Conservation (phyloP, 2,888 invertebrate species). For the Megastigmus dorsalis region DNA sequence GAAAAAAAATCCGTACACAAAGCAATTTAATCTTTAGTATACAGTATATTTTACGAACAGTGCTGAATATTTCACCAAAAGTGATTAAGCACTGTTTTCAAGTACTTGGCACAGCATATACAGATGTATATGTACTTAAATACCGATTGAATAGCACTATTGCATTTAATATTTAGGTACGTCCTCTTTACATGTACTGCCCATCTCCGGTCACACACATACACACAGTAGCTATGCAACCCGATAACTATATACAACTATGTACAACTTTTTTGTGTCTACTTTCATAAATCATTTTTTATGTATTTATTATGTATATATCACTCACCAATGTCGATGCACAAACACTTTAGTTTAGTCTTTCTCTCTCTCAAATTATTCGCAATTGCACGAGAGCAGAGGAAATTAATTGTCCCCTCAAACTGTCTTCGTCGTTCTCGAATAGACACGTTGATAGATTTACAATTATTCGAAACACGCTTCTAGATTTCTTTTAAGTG, state of each 20-base stretch:
- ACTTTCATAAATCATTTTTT: constrained; percentile 53
- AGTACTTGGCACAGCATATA: too few relatives aligned
- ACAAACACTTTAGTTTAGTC: constrained; percentile 43
- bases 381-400: not conserved
- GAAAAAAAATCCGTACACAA: too few relatives aligned
- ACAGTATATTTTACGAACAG: too few relatives aligned
- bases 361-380: constrained; percentile 42
- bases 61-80: too few relatives aligned
- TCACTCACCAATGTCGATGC: constrained; percentile 50
- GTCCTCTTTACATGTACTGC: too few relatives aligned
- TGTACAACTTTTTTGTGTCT: constrained; percentile 47
- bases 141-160: too few relatives aligned
- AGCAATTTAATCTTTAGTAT: too few relatives aligned
- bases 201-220: too few relatives aligned
- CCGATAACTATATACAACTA: constrained; percentile 49
- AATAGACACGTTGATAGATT: not conserved
- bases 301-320: constrained; percentile 43
- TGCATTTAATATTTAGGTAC: too few relatives aligned
- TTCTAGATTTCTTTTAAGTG: too few relatives aligned
- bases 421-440: not conserved
- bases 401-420: not conserved
- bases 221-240: constrained; percentile 42
- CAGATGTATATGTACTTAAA: too few relatives aligned
- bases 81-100: too few relatives aligned
- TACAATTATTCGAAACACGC: not conserved